These are phyloP conservation scores for Polymixis flavicincta DNA, from an alignment of 2,888 invertebrate species.

Conservation along the genomic window DNA sequence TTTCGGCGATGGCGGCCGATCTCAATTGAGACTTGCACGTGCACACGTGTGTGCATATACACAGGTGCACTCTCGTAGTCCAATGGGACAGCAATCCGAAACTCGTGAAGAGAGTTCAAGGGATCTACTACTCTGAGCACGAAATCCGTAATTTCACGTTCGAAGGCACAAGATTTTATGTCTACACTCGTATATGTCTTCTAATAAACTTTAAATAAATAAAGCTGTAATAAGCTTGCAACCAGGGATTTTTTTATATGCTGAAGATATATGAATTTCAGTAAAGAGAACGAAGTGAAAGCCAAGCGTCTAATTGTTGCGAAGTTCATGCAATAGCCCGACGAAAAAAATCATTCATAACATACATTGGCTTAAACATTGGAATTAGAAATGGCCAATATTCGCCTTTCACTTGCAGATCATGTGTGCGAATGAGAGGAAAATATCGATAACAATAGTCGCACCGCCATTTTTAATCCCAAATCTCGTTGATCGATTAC, in stretches of 20 bases:
- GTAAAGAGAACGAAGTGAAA: neutral
- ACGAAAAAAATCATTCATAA: constrained; percentile 2
- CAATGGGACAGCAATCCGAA: too few relatives aligned
- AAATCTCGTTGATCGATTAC: constrained; percentile 30
- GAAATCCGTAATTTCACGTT: too few relatives aligned
- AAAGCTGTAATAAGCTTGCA: neutral
- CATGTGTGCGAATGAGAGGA: constrained; percentile 11
- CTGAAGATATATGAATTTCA: neutral
- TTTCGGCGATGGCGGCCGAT: too few relatives aligned
- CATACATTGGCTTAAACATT: constrained; percentile 24
- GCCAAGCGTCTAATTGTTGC: neutral
- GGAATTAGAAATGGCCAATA: constrained; percentile 17
- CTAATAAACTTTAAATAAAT: constrained; percentile 10
- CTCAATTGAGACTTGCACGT: too few relatives aligned
- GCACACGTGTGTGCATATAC: too few relatives aligned
- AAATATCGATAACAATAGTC: constrained; percentile 34
- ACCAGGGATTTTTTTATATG: neutral
- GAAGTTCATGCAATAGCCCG: constrained; percentile 2
- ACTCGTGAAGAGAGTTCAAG: too few relatives aligned
- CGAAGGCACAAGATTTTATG: neutral
- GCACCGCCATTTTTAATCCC: constrained; percentile 33
- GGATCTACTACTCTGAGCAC: too few relatives aligned
- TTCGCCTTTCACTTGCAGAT: constrained; percentile 37
- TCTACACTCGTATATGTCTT: too few relatives aligned
- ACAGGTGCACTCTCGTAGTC: too few relatives aligned